Evolutionary conservation across 2,797 vertebrate species (phyloP).

Genomic region (Sebastolobus alascanus): DNA sequence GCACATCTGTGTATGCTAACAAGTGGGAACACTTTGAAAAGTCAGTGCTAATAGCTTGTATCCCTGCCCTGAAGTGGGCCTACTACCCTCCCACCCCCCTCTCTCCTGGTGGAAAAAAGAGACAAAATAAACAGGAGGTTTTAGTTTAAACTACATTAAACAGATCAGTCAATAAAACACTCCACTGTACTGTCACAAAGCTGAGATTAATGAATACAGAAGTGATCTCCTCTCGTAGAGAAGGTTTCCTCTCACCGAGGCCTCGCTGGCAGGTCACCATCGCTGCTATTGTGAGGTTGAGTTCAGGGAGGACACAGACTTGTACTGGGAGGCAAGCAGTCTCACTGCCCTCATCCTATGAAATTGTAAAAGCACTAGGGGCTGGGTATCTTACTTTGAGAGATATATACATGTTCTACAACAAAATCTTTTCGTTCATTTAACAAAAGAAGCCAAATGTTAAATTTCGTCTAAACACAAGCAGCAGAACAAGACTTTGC

Average conservation of each 20-base stretch:
- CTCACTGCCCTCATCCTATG: background rate
- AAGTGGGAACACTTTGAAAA: conserved; percentile 66
- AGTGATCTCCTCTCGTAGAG: background rate
- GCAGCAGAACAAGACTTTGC: background rate
- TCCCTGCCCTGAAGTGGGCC: conserved; percentile 64
- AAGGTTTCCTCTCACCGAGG: conserved; percentile 24
- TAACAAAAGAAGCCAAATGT: background rate
- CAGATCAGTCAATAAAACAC: conserved; percentile 62
- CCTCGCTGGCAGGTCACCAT: conserved; percentile 55
- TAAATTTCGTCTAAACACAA: background rate
- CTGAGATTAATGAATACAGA: conserved; percentile 31
- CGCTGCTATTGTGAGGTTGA: conserved; percentile 18
- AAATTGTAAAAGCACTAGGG: background rate
- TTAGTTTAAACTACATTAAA: conserved; percentile 58
- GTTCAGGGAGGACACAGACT: conserved; percentile 38
- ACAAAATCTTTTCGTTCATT: too few species aligned
- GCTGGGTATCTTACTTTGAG: background rate
- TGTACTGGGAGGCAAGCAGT: background rate
- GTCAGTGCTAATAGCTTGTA: conserved; percentile 61
- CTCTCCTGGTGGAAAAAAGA: background rate
- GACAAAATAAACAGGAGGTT: conserved; percentile 50
- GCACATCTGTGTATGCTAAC: conserved; percentile 61
- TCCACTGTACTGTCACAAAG: conserved; percentile 28
- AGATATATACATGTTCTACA: background rate
- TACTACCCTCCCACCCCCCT: conserved; percentile 16